Conservation (phyloP, 2,113 vertebrate species). For the Corythoichthys intestinalis region DNA sequence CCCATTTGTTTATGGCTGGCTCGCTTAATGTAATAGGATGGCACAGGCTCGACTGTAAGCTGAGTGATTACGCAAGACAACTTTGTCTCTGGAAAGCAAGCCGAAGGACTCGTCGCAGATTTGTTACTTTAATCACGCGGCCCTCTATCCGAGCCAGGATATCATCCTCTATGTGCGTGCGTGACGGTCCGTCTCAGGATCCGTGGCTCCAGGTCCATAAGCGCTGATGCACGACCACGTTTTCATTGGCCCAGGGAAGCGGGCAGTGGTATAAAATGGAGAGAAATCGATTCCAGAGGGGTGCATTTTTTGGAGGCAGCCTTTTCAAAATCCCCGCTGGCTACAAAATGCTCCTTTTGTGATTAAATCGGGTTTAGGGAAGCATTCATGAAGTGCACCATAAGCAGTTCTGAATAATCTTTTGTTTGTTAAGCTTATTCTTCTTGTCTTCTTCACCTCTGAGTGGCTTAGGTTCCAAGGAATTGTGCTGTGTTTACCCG, state of each 20-base stretch:
- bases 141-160: slow-evolving; percentile 47
- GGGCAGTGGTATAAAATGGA: slow-evolving; percentile 34
- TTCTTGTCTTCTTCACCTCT: not conserved
- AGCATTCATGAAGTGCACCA: slow-evolving; percentile 27
- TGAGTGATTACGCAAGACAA: slow-evolving; percentile 25
- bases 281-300: slow-evolving; percentile 37
- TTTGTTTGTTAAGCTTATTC: slow-evolving; percentile 22
- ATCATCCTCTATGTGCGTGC: slow-evolving; percentile 30
- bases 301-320: slow-evolving; percentile 16
- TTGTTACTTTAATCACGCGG: slow-evolving; percentile 45
- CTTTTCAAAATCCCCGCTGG: slow-evolving; percentile 46
- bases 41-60: slow-evolving; percentile 16
- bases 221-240: slow-evolving; percentile 22
- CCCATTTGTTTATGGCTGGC: slow-evolving; percentile 45
- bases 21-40: slow-evolving; percentile 33
- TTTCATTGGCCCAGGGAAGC: slow-evolving; percentile 16
- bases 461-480: slow-evolving; percentile 1
- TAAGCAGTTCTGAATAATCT: slow-evolving; percentile 9
- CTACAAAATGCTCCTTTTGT: slow-evolving; percentile 46
- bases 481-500: not conserved
- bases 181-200: slow-evolving; percentile 32
- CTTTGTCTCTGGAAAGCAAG: slow-evolving; percentile 15
- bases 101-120: slow-evolving; percentile 33
- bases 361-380: slow-evolving; percentile 40
- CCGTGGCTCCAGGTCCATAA: slow-evolving; percentile 38